Conservation (phyloP, 2,888 invertebrate species). For the Thyatira batis region DNA sequence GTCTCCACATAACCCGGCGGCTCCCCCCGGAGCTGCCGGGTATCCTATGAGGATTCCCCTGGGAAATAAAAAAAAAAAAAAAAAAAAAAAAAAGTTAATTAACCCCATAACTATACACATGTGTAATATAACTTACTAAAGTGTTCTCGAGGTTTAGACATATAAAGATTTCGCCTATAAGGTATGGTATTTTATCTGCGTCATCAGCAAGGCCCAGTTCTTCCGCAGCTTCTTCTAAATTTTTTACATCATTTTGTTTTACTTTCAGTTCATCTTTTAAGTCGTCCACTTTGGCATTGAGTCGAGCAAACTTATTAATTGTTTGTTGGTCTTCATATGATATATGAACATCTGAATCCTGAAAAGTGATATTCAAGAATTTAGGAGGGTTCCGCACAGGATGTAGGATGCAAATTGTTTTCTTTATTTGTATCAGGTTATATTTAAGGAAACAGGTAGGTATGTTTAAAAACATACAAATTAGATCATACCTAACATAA, state of each 20-base stretch:
- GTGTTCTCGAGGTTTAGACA: slow-evolving; percentile 89
- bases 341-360: slow-evolving; percentile 96
- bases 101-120: neutral
- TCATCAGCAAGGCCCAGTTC: slow-evolving; percentile 92
- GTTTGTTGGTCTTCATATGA: slow-evolving; percentile 98
- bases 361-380: too few relatives aligned
- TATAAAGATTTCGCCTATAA: slow-evolving; percentile 95
- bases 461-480: too few relatives aligned
- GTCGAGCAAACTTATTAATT: slow-evolving; percentile 97
- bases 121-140: slow-evolving; percentile 75
- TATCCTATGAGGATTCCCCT: too few relatives aligned
- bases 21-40: too few relatives aligned
- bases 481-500: too few relatives aligned
- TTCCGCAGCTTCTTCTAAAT: slow-evolving; percentile 95
- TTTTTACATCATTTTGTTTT: slow-evolving; percentile 95
- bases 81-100: slow-evolving; percentile 5
- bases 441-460: too few relatives aligned
- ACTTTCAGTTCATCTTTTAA: slow-evolving; percentile 92
- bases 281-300: slow-evolving; percentile 96
- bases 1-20: too few relatives aligned
- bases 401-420: too few relatives aligned
- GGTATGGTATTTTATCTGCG: slow-evolving; percentile 88
- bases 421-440: too few relatives aligned
- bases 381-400: too few relatives aligned
- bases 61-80: too few relatives aligned